Conservation (phyloP, 2,888 invertebrate species). For the Amblyteles armatorius region DNA sequence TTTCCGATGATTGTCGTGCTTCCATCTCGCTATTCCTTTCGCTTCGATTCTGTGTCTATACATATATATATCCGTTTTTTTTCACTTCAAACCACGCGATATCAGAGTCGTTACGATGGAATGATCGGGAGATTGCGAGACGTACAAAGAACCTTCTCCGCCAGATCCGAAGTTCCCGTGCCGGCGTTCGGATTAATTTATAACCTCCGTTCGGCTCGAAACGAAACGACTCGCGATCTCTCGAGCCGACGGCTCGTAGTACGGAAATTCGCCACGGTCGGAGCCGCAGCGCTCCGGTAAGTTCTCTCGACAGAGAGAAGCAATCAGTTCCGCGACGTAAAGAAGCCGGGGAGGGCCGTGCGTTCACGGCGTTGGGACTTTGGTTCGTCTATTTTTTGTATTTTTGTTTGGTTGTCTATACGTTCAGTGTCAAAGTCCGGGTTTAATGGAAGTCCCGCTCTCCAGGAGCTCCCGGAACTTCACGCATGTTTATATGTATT, state of each 20-base stretch:
- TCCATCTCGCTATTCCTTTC: constrained; percentile 32
- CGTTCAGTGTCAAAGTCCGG: constrained; percentile 14
- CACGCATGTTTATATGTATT: constrained; percentile 17
- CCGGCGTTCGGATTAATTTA: not conserved
- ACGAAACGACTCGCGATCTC: not conserved
- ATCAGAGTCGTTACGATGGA: constrained; percentile 20
- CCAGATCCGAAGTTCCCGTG: not conserved
- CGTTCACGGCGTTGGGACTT: constrained; percentile 12
- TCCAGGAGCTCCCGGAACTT: not conserved
- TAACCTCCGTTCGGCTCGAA: not conserved
- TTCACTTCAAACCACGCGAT: constrained; percentile 10
- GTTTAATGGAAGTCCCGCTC: constrained; percentile 50
- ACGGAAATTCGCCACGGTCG: not conserved
- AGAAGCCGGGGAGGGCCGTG: constrained; percentile 18
- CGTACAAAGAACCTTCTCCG: not conserved
- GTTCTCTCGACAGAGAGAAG: not conserved
- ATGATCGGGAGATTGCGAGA: constrained; percentile 2
- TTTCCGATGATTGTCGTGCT: constrained; percentile 51
- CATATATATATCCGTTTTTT: not conserved
- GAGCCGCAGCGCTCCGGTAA: not conserved
- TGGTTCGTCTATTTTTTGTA: not conserved
- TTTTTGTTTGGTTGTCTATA: constrained; percentile 31
- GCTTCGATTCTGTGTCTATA: constrained; percentile 11
- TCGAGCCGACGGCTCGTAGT: not conserved
- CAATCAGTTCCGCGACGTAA: constrained; percentile 31